A percentile compares a stretch with the other conserved stretches of the same genome.
phyloP scores from a whole-genome alignment of 2,888 invertebrate species.

The Axea sp. region DNA sequence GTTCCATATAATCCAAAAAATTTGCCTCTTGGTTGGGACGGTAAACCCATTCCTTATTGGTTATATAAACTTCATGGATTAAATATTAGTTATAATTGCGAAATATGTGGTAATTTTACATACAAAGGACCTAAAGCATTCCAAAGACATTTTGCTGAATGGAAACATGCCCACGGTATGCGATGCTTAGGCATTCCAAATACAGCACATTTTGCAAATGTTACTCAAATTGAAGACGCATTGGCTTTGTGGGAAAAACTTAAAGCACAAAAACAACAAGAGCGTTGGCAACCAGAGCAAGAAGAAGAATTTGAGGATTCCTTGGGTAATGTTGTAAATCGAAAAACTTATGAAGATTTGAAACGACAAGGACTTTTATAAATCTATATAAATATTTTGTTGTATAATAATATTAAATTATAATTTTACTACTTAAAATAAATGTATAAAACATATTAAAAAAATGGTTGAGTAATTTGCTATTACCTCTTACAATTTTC shows the following conservation, averaged over 20 bases:
- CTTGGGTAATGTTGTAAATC: slow-evolving; percentile 98
- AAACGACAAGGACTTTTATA: slow-evolving; percentile 98
- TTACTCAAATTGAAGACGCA: slow-evolving; percentile 99
- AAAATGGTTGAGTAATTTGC: no score
- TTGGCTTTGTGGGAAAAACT: slow-evolving; percentile 98
- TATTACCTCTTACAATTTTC: no score
- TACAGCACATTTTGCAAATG: slow-evolving; percentile 99
- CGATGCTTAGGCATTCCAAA: slow-evolving; percentile 99
- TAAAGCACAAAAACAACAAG: slow-evolving; percentile 95
- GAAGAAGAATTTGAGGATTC: slow-evolving; percentile 99
- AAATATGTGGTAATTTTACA: slow-evolving; percentile 99
- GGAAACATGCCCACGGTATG: slow-evolving; percentile 96
- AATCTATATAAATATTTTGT: no score
- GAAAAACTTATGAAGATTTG: slow-evolving; percentile 98
- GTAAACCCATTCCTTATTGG: slow-evolving; percentile 98
- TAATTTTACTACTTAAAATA: no score
- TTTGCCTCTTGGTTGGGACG: slow-evolving; percentile 99
- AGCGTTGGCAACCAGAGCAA: slow-evolving; percentile 97
- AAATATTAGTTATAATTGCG: slow-evolving; percentile 99
- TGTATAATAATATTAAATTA: no score
- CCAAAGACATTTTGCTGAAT: slow-evolving; percentile 98
- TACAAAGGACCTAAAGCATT: slow-evolving; percentile 99
- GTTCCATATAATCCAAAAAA: slow-evolving; percentile 99
- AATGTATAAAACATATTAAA: no score
- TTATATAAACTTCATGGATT: slow-evolving; percentile 98